Conservation (phyloP, 2,113 vertebrate genomes). For the Ivindomyrus marchei region DNA sequence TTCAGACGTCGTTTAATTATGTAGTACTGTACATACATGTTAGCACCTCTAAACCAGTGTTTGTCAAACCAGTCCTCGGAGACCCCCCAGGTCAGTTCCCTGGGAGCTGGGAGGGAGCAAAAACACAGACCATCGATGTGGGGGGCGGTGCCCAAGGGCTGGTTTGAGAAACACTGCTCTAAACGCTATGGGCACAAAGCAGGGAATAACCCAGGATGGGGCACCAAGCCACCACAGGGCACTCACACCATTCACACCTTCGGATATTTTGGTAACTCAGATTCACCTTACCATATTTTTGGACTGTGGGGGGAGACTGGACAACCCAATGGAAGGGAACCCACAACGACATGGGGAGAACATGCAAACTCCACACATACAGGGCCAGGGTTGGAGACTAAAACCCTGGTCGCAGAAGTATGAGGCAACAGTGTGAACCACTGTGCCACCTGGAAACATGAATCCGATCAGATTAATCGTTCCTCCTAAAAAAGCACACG, state of each 20-base stretch:
- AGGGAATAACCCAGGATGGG: background rate
- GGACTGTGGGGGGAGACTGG: background rate
- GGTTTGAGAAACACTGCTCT: too few species aligned
- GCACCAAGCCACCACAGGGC: background rate
- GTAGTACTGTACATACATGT: background rate
- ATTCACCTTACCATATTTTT: background rate
- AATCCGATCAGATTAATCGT: background rate
- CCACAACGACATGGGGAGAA: background rate
- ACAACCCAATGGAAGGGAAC: background rate
- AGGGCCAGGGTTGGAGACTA: background rate
- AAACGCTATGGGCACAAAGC: background rate
- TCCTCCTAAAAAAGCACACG: background rate
- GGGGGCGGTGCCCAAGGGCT: too few species aligned
- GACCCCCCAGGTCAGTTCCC: background rate
- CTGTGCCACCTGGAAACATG: background rate
- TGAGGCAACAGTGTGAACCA: background rate
- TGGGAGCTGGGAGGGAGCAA: background rate
- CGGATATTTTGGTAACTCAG: background rate
- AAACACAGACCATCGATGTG: background rate
- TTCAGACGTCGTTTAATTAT: background rate
- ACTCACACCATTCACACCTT: background rate
- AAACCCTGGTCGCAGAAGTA: background rate
- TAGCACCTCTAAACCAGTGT: background rate
- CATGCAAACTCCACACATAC: background rate
- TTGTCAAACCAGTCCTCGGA: background rate